phyloP scores from a whole-genome alignment of 2,888 invertebrate genomes.

The Yponomeuta plumbellus region DNA sequence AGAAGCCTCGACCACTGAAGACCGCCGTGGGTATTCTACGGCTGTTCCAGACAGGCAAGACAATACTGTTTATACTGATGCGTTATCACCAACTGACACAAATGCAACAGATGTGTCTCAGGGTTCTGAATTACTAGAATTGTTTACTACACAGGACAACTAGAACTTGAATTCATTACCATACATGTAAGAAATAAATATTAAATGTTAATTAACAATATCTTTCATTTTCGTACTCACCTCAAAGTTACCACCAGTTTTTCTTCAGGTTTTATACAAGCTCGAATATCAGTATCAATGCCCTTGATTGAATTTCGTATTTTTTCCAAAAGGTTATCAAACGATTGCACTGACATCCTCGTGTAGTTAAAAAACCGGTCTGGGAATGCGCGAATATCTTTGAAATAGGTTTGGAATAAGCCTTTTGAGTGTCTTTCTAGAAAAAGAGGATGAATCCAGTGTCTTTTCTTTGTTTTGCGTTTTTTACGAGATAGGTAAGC shows the following conservation, averaged over 20 bases:
- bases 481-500: slow-evolving; percentile 28
- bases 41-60: slow-evolving; percentile 31
- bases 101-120: slow-evolving; percentile 31
- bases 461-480: slow-evolving; percentile 23
- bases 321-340: slow-evolving; percentile 26
- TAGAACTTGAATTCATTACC: slow-evolving; percentile 22
- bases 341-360: slow-evolving; percentile 29
- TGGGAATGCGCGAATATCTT: slow-evolving; percentile 29
- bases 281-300: slow-evolving; percentile 27
- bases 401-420: slow-evolving; percentile 26
- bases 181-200: too few relatives aligned
- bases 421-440: slow-evolving; percentile 29
- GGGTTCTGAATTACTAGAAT: slow-evolving; percentile 32
- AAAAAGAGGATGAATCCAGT: slow-evolving; percentile 32
- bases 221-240: slow-evolving; percentile 28
- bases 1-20: slow-evolving; percentile 29
- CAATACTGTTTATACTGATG: slow-evolving; percentile 29
- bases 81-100: slow-evolving; percentile 32
- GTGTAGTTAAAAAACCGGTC: slow-evolving; percentile 31
- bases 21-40: slow-evolving; percentile 28
- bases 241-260: slow-evolving; percentile 30
- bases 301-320: slow-evolving; percentile 27
- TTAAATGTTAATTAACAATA: slow-evolving; percentile 26
- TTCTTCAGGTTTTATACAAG: slow-evolving; percentile 29
- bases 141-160: slow-evolving; percentile 27